Conservation (phyloP, 2,888 invertebrate genomes). For the Timema podura region DNA sequence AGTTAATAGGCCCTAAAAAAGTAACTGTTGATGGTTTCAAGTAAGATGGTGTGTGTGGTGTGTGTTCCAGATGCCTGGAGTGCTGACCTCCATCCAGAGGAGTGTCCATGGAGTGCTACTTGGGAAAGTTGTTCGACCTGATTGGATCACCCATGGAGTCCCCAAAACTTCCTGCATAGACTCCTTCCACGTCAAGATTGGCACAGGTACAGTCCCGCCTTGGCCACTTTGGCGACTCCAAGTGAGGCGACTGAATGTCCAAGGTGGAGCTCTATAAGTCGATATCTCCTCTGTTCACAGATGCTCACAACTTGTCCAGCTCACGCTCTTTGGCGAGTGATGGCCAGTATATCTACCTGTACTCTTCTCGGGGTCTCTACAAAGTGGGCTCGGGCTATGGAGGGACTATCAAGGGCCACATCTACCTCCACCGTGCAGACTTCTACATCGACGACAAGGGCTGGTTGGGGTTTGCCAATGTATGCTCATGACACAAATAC, state of each 20-base stretch:
- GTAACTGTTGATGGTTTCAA: too few species aligned
- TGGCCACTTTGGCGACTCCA: too few species aligned
- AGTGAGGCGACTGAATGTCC: too few species aligned
- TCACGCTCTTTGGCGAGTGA: slow-evolving; percentile 75
- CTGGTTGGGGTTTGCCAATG: slow-evolving; percentile 83
- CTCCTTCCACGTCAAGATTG: slow-evolving; percentile 49
- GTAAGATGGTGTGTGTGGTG: too few species aligned
- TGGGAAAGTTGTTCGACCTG: slow-evolving; percentile 77
- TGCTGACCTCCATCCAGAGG: slow-evolving; percentile 78
- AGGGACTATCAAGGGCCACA: slow-evolving; percentile 86
- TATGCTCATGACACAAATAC: slow-evolving; percentile 52
- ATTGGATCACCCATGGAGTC: slow-evolving; percentile 86
- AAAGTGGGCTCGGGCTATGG: slow-evolving; percentile 96
- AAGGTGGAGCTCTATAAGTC: too few species aligned
- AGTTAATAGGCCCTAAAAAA: too few species aligned
- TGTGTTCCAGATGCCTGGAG: slow-evolving; percentile 77
- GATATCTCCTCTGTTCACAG: slow-evolving; percentile 40
- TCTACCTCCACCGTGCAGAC: slow-evolving; percentile 79
- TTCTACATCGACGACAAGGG: slow-evolving; percentile 76
- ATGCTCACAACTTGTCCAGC: slow-evolving; percentile 48
- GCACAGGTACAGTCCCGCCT: slow-evolving; percentile 23
- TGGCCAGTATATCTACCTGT: slow-evolving; percentile 84
- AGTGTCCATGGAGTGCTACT: slow-evolving; percentile 85
- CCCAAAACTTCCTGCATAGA: slow-evolving; percentile 70
- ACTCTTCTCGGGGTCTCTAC: slow-evolving; percentile 76